Base-by-base conservation (phyloP, 2,888 invertebrate species). In the Cynaeus angustus region DNA sequence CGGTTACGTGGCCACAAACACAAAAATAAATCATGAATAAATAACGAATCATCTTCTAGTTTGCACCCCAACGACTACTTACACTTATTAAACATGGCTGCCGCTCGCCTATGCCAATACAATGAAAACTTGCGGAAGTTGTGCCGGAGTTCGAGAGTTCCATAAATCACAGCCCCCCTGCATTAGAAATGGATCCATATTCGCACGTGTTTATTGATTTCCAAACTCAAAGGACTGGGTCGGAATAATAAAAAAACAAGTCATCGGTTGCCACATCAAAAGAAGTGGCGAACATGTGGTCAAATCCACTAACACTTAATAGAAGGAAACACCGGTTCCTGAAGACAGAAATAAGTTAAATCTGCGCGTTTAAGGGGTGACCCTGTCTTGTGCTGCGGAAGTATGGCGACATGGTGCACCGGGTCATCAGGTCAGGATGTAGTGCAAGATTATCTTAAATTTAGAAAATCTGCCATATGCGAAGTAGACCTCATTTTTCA, bases 361-460 rank as follows among this genome's bases (percentile, higher is more conserved):
- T 43, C 43, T 55, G 55, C 38, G 38, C 21, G 5, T 55, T 16
- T 55, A 45, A 68, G 71, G 78, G 75, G 75, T 74, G 72, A 77
- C 76, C 66, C 66, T 75, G 72, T 73, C 75, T 78, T 77, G 75
- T 78, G 73, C 72, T 74, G 74, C 75, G 79, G 79, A 79, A 78
- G 77, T 78, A 71, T 73, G 75, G 74, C 75, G 75, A 76, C 76
- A 76, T 73, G 73, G 75, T 64, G 62, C 71, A 70, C 67, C 73
- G 73, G 78, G 78, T 78, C 77, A 78, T 70, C 79, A 67, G 79
- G 78, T 79, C 75, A 77, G 71, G 74, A 68, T 72, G 58, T 43
- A 41, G 41, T 9, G 75, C 70, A 71, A 59, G 62, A 68, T 56
- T 72, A 71, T 46, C 10, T 38, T 62, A 62, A 55, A 65, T 46